A percentile compares a stretch with the other conserved stretches of the same genome.
Evolutionary conservation across 2,888 invertebrate genomes (phyloP).

Genomic region (Melolontha melolontha): DNA sequence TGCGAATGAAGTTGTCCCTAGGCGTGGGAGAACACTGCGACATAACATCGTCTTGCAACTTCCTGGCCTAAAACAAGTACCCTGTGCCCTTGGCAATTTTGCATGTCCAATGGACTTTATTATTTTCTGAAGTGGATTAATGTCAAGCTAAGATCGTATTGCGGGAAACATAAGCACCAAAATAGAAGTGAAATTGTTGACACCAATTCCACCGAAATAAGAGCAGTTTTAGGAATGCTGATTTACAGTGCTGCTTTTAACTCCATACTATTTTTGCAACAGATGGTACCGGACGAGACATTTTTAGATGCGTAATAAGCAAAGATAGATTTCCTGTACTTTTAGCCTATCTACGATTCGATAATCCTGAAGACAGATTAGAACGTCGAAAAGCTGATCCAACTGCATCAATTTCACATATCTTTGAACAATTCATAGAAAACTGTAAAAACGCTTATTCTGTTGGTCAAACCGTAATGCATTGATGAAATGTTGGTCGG

Average conservation of each 20-base stretch:
- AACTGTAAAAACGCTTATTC: conserved; percentile 37
- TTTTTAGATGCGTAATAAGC: conserved; percentile 40
- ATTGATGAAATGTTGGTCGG: too few species aligned
- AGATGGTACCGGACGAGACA: conserved; percentile 36
- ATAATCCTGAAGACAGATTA: too few species aligned
- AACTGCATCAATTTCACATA: conserved; percentile 38
- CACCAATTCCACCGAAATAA: conserved; percentile 18
- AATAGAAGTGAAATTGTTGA: neutral
- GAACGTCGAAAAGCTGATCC: conserved; percentile 46
- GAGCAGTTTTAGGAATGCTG: conserved; percentile 25
- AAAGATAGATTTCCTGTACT: conserved; percentile 47
- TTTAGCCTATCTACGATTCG: too few species aligned
- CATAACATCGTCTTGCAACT: conserved; percentile 2
- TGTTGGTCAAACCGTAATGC: too few species aligned
- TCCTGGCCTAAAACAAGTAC: conserved; percentile 13
- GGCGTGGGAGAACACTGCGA: conserved; percentile 8
- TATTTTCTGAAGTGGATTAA: conserved; percentile 15
- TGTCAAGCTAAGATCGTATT: neutral
- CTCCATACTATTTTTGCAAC: conserved; percentile 33
- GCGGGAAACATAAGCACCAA: too few species aligned
- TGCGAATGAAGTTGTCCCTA: conserved; percentile 6
- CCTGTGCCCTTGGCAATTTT: neutral
- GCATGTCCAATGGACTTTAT: conserved; percentile 6
- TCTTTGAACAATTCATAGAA: conserved; percentile 37
- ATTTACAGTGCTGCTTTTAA: conserved; percentile 27